Evolutionary conservation across 2,888 invertebrate genomes (phyloP).

Genomic region (Rotaria socialis): DNA sequence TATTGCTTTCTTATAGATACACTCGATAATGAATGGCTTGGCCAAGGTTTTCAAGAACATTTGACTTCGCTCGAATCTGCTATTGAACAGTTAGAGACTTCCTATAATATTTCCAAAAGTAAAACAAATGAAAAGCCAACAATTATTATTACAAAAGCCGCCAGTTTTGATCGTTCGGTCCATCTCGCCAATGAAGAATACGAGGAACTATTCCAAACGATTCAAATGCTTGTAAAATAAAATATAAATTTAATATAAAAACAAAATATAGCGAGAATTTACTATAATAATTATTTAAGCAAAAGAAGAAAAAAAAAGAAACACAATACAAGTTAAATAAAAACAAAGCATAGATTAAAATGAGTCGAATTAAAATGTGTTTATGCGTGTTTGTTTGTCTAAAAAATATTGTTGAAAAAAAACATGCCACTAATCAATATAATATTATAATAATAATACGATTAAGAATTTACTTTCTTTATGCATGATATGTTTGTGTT

Average conservation of each 20-base stretch:
- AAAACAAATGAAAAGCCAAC: background rate
- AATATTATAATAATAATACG: background rate
- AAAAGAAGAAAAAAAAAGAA: background rate
- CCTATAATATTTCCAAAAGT: background rate
- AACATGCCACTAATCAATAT: background rate
- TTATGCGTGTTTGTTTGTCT: background rate
- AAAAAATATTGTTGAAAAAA: background rate
- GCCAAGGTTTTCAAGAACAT: background rate
- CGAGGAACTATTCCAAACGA: background rate
- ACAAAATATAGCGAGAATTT: background rate
- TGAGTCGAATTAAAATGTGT: background rate
- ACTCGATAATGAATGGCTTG: background rate
- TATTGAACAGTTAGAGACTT: background rate
- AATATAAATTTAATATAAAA: background rate
- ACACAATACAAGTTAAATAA: background rate
- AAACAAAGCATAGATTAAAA: background rate
- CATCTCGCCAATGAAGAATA: background rate
- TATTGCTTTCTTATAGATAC: background rate
- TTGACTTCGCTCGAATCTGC: background rate
- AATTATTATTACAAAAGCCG: background rate
- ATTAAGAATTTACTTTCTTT: background rate
- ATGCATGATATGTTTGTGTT: conserved; percentile 7
- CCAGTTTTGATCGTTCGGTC: background rate
- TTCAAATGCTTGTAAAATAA: conserved; percentile 1
- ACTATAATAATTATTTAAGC: background rate